Base-by-base conservation (phyloP, 2,113 vertebrate species). In the Puffinus mauretanicus region DNA sequence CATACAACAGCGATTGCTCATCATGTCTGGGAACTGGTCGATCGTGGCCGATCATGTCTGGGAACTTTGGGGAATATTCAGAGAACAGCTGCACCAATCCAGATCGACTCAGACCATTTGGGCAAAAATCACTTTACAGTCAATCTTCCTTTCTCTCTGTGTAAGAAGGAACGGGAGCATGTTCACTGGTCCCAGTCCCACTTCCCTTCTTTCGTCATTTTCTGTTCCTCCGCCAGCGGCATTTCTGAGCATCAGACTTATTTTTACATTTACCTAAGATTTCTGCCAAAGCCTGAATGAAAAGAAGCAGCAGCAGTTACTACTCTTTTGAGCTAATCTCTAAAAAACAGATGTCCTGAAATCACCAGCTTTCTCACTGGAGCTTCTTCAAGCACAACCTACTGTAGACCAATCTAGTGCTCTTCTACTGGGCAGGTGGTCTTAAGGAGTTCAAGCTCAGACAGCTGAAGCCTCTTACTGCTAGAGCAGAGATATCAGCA, bases 261-360 rank as follows among this genome's bases (percentile, higher is more conserved):
- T 70, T 94, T 95, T 80, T 62, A 78, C 21, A 20, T 70, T 81
- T 47, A 78, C 20, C 29, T 60, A 70, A 51, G 29, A 32, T 29
- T 88, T 71, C 62, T 82, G 47, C 16, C 62, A 83, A 77, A 81
- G 69, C 21, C 64, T 75, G 46, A 73, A 93, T 4, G 49, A 94
- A 69, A 92, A 93, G 55, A 49, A 82, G 69, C 70, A 75, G 77
- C 69, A 89, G 58, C 40, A 60, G 24, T 27, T 82, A 77, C 46
- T 55, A 34, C 36, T 69, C 24, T 69, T 62, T 21, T 51, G 47
- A 66, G 24, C 27, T 70, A 15, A 52, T 40, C 29, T 61, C 67
- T 57, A 58, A 72, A 60, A 65, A 91, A n/a, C 21, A 60, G 25
- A 54, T 13, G 22, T 47, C 62, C 36, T 77, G 54, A 83, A 88